phyloP scores from a whole-genome alignment of 2,113 vertebrate genomes.

The Seriola quinqueradiata region DNA sequence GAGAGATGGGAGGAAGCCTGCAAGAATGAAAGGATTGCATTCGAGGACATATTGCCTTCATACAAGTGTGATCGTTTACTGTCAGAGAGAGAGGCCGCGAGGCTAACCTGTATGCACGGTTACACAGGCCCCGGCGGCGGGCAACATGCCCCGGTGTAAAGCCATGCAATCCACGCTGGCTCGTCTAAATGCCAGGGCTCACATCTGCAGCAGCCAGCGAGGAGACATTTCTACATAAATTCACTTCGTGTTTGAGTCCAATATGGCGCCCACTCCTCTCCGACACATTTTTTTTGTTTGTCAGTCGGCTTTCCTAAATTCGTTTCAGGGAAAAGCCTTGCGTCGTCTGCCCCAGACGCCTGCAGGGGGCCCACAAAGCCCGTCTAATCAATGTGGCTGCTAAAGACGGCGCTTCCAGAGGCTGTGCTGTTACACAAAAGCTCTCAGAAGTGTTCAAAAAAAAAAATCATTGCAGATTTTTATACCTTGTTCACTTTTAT shows the following conservation, averaged over 20 bases:
- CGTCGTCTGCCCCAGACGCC: slow-evolving; percentile 70
- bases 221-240: slow-evolving; percentile 45
- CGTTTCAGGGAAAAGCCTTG: slow-evolving; percentile 61
- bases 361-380: slow-evolving; percentile 81
- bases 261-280: slow-evolving; percentile 85
- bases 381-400: slow-evolving; percentile 44
- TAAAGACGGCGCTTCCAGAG: slow-evolving; percentile 31
- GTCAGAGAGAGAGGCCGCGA: not conserved
- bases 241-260: slow-evolving; percentile 72
- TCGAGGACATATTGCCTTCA: slow-evolving; percentile 54
- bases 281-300: slow-evolving; percentile 77
- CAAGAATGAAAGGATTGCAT: slow-evolving; percentile 47
- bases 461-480: slow-evolving; percentile 42
- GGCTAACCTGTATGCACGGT: not conserved
- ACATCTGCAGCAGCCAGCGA: slow-evolving; percentile 38
- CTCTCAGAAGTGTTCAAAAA: not conserved
- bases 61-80: slow-evolving; percentile 9
- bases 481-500: not conserved
- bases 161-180: slow-evolving; percentile 39
- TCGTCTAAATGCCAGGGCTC: not conserved
- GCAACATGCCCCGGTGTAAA: slow-evolving; percentile 34
- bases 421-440: slow-evolving; percentile 58
- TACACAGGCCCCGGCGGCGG: slow-evolving; percentile 27
- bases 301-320: slow-evolving; percentile 82
- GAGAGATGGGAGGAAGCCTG: slow-evolving; percentile 67